A percentile compares a stretch with the other conserved stretches of the same genome.
These are phyloP conservation scores for Temnothorax nylanderi DNA, from an alignment of 1,140 invertebrate genomes.

Conservation along the genomic window DNA sequence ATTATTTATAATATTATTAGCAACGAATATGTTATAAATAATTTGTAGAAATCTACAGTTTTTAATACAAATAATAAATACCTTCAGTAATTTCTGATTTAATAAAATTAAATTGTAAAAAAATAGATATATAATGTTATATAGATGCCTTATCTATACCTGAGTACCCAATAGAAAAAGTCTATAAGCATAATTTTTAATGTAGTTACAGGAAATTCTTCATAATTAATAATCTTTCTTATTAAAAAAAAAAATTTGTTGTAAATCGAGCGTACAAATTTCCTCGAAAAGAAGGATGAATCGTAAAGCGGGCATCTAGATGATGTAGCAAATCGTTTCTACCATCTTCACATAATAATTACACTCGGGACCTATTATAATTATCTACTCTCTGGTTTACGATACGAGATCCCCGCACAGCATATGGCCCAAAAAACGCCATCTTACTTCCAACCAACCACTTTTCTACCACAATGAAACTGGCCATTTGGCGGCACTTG, in stretches of 20 bases:
- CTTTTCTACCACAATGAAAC: constrained; percentile 11
- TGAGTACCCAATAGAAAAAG: not conserved
- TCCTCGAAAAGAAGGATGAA: not conserved
- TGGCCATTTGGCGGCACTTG: not conserved
- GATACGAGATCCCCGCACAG: not conserved
- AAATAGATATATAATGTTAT: not conserved
- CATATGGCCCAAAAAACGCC: not conserved
- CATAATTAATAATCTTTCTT: not conserved
- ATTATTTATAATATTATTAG: not conserved
- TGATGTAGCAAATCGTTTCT: constrained; percentile 28
- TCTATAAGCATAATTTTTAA: not conserved
- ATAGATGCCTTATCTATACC: not conserved
- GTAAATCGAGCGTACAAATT: not conserved
- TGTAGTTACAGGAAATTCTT: not conserved
- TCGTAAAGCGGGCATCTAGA: not conserved
- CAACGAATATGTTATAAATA: not conserved
- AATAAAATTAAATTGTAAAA: not conserved
- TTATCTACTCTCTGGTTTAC: constrained; percentile 10
- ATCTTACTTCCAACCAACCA: constrained; percentile 16
- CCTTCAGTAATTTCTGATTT: not conserved
- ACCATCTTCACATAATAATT: not conserved
- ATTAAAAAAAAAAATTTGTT: not conserved
- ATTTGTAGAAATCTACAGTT: not conserved
- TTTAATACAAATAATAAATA: not conserved
- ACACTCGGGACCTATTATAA: not conserved